These are phyloP conservation scores for Daubentonia madagascariensis DNA, from an alignment of 2,113 vertebrate species.

Conservation along the genomic window DNA sequence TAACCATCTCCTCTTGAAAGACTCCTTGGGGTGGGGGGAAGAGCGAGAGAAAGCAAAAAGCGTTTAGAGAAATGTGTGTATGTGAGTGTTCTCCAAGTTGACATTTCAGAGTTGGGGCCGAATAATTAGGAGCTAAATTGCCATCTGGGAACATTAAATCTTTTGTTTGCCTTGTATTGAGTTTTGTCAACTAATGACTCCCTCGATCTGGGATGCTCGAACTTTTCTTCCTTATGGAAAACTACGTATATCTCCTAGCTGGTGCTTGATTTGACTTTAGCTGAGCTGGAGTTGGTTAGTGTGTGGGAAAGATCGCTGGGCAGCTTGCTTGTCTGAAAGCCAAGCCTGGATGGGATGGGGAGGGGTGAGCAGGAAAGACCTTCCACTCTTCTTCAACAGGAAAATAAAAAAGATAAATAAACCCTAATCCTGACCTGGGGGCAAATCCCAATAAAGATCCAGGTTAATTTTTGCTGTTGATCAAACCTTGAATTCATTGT, in stretches of 20 bases:
- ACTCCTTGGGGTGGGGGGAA: neutral
- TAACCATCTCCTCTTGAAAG: neutral
- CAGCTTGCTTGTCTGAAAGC: neutral
- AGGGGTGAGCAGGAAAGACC: neutral
- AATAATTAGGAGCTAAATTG: neutral
- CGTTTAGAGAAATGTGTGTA: neutral
- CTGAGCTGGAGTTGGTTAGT: neutral
- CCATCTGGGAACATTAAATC: neutral
- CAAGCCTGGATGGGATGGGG: neutral
- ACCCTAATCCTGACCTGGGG: conserved; percentile 74
- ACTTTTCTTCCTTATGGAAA: neutral
- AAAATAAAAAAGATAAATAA: conserved; percentile 51
- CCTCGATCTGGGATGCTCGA: neutral
- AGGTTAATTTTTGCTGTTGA: conserved; percentile 72
- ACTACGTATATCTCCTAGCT: neutral
- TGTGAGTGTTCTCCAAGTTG: neutral
- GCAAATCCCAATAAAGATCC: conserved; percentile 52
- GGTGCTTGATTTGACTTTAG: neutral
- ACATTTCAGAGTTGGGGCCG: neutral
- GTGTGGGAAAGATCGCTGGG: neutral
- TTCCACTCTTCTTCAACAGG: conserved; percentile 8
- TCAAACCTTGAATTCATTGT: conserved; percentile 52
- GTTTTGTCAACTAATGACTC: neutral
- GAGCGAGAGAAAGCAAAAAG: neutral
- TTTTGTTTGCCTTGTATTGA: neutral